Base-by-base conservation (phyloP, 1,140 invertebrate species). In the Panulirus ornatus region DNA sequence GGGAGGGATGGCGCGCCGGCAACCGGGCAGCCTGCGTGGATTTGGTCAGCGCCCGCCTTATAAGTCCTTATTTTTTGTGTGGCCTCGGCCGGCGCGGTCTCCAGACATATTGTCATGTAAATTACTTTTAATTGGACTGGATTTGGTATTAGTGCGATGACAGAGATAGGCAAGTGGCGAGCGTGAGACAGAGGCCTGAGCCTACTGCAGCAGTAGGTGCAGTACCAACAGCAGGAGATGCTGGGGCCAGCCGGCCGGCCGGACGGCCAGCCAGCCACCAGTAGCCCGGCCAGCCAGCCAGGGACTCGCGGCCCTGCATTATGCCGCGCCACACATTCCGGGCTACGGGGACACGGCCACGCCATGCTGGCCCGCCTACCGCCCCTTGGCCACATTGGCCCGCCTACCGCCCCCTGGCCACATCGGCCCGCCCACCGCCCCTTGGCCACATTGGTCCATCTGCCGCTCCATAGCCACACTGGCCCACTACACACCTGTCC, bases 51-150 rank as follows among this genome's bases (percentile, higher is more conserved):
- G 44, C 44, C 54, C 73, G 22, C 88, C 88, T 78, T 90, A 90
- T 90, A 90, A 76, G 88, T 78, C 71, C 78, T 83, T 82, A 75
- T 89, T 89, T 84, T 90, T 90, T 84, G 44, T 42, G 66, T 9
- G 2, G 6, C 66, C 47, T 84, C n/a, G 88, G 22, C 79, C 70
- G 88, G 38, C 88, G 66, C 79, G 73, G 79, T 78, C 79, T 79
- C 88, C 88, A 90, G 88, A 90, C 82, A 90, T 90, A 90, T 90
- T 90, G 88, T 90, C 81, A 90, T 90, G 88, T 90, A 90, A 90
- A 90, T 90, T 84, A 84, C 81, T 84, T 84, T 90, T 90, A 90
- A 90, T 90, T 90, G 88, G 71, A 90, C 79, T 90, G 88, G 88
- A 78, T 90, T 63, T 90, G 88, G 88, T 84, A 90, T 90, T 84